A percentile compares a stretch with the other conserved stretches of the same genome.
These are phyloP conservation scores for Platysteira castanea DNA, from an alignment of 2,113 vertebrate species.

Conservation along the genomic window DNA sequence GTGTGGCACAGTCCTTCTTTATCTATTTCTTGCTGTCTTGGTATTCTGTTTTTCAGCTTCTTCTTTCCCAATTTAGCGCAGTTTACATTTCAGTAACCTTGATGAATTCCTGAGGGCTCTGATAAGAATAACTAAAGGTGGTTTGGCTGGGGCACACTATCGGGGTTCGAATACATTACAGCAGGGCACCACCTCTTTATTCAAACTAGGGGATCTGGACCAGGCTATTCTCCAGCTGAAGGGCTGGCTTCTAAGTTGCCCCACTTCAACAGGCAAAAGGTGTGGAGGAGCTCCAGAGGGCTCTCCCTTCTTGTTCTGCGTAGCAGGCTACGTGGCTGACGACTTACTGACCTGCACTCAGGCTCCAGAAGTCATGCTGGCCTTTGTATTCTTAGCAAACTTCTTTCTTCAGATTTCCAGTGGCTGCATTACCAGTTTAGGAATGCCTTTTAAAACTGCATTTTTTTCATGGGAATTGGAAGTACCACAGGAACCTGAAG, in stretches of 20 bases:
- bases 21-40: too few species aligned
- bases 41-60: too few species aligned
- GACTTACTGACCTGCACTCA: background rate
- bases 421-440: background rate
- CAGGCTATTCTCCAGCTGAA: background rate
- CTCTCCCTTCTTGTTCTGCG: background rate
- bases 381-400: background rate
- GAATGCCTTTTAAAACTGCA: background rate
- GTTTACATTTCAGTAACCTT: too few species aligned
- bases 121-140: too few species aligned
- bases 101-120: too few species aligned
- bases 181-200: background rate
- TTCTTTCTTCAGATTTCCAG: background rate
- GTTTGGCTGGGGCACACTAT: too few species aligned
- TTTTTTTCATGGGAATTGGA: background rate
- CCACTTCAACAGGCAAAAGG: background rate
- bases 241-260: background rate
- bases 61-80: too few species aligned
- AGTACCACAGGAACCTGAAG: background rate
- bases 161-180: too few species aligned
- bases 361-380: background rate
- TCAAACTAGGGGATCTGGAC: background rate
- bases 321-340: fast-evolving
- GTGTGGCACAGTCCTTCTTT: too few species aligned
- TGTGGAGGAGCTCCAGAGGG: background rate